Evolutionary conservation across 2,888 invertebrate species (phyloP), one percentile per base, ranked within the genome.

Genomic region (Agrochola macilenta): DNA sequence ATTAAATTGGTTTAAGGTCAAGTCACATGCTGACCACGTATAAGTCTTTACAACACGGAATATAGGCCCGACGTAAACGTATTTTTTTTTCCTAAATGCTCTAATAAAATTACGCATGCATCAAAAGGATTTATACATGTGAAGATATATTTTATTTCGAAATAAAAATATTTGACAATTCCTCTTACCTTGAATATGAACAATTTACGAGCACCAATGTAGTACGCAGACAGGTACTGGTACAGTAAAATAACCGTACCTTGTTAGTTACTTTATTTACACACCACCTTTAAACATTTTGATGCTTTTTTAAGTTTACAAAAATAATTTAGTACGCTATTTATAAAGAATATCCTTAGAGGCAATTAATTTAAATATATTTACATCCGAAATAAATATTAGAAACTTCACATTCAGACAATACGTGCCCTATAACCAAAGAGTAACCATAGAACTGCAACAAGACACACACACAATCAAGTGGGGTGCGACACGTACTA

Each of bases 211-310:
- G 77, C 82, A 87, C 88, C 82, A 85, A 74, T 1, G 77, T 68
- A 83, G 79, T 76, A 82, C 81, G 88, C 79, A 84, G 77, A 61
- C 88, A 89, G 88, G 88, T 90, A 88, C 85, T 86, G 89, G 77
- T 74, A 86, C 81, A 81, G 85, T 87, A 78, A 87, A 87, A 85
- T 89, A 90, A 89, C 89, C 90, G 91, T 91, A 91, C 91, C 89
- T 91, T 83, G 82, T 83, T 88, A 82, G 86, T 87, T 87, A 87
- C 85, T 87, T 78, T 80, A 89, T 88, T 92, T 90, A 91, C 86
- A 90, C 88, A 86, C 72, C 80, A 84, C 78, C 43, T 80, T 60
- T 57, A n/a, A 70, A 74, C 88, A 87, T 87, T 79, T 87, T 87
- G 78, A 17, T 54, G 65, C 11, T 52, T 79, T 49, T 17, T 17